phyloP scores from a whole-genome alignment of 2,113 vertebrate genomes.

The Anthoscopus minutus region DNA sequence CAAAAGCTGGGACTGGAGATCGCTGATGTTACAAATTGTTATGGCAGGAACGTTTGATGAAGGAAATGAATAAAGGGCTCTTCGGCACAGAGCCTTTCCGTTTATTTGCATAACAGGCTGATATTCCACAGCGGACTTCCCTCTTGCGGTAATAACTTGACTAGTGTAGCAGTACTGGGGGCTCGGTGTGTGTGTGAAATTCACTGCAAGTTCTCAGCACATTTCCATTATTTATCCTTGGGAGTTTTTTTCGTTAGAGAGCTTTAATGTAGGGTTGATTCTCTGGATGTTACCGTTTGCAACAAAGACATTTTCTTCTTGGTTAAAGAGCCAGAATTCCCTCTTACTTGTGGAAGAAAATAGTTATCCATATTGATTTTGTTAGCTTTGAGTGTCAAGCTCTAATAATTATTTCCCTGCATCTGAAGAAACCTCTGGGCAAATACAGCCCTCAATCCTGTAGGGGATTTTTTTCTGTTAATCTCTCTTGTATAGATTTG shows the following conservation, averaged over 20 bases:
- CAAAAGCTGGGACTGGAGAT: not conserved
- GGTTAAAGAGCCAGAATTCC: not conserved
- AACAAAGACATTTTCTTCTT: not conserved
- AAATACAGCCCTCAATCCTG: not conserved
- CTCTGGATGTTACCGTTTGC: not conserved
- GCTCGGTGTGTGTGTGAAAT: not conserved
- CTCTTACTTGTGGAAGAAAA: not conserved
- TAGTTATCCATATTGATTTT: conserved; percentile 49
- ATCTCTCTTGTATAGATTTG: conserved; percentile 20
- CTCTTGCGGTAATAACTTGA: not conserved
- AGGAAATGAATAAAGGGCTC: not conserved
- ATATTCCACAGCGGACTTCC: not conserved
- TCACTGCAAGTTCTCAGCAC: not conserved
- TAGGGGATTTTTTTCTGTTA: conserved; percentile 4
- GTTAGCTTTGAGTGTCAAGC: not conserved
- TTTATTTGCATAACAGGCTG: not conserved
- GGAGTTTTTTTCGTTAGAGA: not conserved
- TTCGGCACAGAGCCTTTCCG: not conserved
- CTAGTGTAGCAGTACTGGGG: not conserved
- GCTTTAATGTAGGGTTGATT: not conserved
- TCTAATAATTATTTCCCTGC: conserved; percentile 49
- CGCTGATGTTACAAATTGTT: not conserved
- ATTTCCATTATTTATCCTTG: not conserved
- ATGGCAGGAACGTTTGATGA: not conserved
- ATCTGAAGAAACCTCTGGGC: conserved; percentile 46